phyloP scores from a whole-genome alignment of 2,113 vertebrate genomes.

The Aldabrachelys gigantea region DNA sequence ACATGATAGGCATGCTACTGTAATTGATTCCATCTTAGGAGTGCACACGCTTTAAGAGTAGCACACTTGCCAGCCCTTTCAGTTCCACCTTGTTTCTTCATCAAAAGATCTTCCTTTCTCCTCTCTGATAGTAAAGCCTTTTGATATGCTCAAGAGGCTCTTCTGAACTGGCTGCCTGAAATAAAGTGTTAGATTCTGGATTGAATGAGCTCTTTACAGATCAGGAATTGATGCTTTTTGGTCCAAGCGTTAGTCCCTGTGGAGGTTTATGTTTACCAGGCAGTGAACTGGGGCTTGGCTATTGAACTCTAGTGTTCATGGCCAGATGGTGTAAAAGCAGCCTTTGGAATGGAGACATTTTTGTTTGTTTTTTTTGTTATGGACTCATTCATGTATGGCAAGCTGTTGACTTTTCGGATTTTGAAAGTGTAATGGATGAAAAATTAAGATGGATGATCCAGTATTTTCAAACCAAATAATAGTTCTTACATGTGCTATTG shows the following conservation, averaged over 20 bases:
- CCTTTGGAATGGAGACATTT: not conserved
- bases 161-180: not conserved
- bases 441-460: not conserved
- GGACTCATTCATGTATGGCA: not conserved
- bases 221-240: not conserved
- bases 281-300: rapidly evolving
- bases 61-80: not conserved
- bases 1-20: not conserved
- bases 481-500: not conserved
- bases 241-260: not conserved
- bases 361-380: not conserved
- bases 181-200: not conserved
- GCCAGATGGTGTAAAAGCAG: not conserved
- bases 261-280: not conserved
- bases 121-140: not conserved
- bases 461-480: not conserved
- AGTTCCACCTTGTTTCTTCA: not conserved
- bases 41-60: not conserved
- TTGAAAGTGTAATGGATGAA: not conserved
- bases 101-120: not conserved
- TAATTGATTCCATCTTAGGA: not conserved
- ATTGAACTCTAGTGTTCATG: not conserved
- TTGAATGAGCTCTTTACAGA: not conserved
- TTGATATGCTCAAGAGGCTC: rapidly evolving
- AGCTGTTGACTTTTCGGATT: not conserved